phyloP scores from a whole-genome alignment of 2,113 vertebrate genomes.

The Ammodytes dubius region DNA sequence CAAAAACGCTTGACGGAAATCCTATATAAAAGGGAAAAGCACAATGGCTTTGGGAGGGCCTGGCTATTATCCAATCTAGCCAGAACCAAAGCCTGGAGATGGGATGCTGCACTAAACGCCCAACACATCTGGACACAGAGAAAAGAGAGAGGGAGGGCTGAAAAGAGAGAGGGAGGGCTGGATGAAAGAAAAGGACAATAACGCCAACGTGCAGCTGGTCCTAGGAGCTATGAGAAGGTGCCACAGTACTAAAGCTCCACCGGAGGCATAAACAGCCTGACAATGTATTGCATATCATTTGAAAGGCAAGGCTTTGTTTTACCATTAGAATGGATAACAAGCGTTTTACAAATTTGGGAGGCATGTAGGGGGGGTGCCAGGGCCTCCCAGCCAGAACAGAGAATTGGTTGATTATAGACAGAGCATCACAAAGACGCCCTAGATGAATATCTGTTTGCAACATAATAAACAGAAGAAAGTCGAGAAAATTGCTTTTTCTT shows the following conservation, averaged over 20 bases:
- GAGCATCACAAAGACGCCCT: background rate
- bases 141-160: background rate
- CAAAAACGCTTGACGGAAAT: conserved; percentile 55
- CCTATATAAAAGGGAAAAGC: too few relatives aligned
- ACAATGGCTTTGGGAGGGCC: conserved; percentile 13
- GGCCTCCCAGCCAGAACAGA: background rate
- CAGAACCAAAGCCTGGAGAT: conserved; percentile 54
- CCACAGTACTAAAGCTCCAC: conserved; percentile 43
- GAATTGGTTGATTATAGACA: conserved; percentile 19
- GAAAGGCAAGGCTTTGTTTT: conserved; percentile 35
- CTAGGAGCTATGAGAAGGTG: conserved; percentile 42
- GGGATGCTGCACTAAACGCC: conserved; percentile 50
- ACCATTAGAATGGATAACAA: conserved; percentile 16
- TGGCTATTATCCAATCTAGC: conserved; percentile 63
- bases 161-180: background rate
- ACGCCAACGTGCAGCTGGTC: conserved; percentile 24
- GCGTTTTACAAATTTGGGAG: conserved; percentile 18
- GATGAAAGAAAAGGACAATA: conserved; percentile 3
- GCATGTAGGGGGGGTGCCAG: background rate
- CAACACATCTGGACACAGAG: conserved; percentile 54
- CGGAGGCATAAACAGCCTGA: conserved; percentile 51
- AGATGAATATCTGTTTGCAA: background rate
- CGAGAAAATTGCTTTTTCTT: background rate
- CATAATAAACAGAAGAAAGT: background rate
- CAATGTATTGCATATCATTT: conserved; percentile 53